These are phyloP conservation scores for Lagorchestes hirsutus DNA, from an alignment of 2,797 vertebrate species.

Conservation along the genomic window DNA sequence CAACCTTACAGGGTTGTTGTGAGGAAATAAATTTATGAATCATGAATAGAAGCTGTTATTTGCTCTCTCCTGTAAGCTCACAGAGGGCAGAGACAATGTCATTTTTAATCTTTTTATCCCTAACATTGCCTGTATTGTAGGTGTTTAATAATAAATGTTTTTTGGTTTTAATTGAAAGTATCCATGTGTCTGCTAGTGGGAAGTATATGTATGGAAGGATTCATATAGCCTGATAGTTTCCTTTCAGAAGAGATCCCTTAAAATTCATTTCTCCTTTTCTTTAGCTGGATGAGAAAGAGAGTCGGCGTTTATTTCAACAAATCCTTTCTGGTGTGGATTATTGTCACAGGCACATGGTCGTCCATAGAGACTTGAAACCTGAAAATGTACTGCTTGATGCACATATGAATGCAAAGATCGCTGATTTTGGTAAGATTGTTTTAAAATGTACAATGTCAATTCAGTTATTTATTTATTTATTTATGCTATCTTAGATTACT, in stretches of 20 bases:
- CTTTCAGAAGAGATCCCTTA: conserved; percentile 37
- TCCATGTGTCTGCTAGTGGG: not conserved
- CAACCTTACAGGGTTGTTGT: not conserved
- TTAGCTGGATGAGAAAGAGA: conserved; percentile 98
- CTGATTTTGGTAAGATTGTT: conserved; percentile 94
- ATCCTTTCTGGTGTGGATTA: conserved; percentile 99
- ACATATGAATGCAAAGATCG: conserved; percentile 99
- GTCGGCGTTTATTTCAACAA: conserved; percentile 97
- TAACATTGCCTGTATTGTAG: not conserved
- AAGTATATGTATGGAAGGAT: conserved; percentile 22
- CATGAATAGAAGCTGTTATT: not conserved
- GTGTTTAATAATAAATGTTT: not conserved
- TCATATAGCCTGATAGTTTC: conserved; percentile 15
- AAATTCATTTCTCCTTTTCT: conserved; percentile 68
- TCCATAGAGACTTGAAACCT: conserved; percentile 98
- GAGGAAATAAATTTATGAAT: not conserved
- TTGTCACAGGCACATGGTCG: conserved; percentile 99
- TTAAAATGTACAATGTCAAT: not conserved
- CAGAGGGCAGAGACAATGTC: not conserved
- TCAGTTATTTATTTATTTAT: not conserved
- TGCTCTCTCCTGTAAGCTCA: not conserved
- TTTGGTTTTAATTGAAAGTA: not conserved
- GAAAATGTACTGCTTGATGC: conserved; percentile 98
- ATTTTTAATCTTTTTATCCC: not conserved
- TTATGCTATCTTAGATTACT: conserved; percentile 18